Base-by-base conservation (phyloP, 1,140 invertebrate species). In the Drosophila baimaii region DNA sequence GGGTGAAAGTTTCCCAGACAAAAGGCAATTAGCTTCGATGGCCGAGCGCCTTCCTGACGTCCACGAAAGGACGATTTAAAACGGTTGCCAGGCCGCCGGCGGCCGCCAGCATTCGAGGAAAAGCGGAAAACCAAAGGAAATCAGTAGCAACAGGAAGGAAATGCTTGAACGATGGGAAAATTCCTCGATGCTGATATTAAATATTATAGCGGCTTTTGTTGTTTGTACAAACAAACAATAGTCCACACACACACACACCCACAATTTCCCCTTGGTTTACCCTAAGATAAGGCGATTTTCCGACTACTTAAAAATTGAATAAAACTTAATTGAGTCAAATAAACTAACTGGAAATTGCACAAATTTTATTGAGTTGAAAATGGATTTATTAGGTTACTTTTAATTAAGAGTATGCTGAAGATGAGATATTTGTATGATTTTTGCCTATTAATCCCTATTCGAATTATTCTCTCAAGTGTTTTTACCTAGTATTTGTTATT, bases 101-200 rank as follows among this genome's bases (percentile, higher is more conserved):
- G 57, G 35, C n/a, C 39, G 17, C 46, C 23, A 44, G 31, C 1
- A 10, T 35, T 19, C 35, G 17, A 37, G 52, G 27, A 59, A 39
- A 31, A 35, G 27, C 27, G 47, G 29, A 61, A 57, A 66, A 69
- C 66, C 44, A 56, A 73, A 54, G 76, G 65, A 70, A 54, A 79
- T 86, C 83, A 69, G 64, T 59, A 35, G 44, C 62, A 85, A 70
- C 66, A 55, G 83, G 82, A 86, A 88, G 83, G 82, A 86, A 86
- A 70, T 70, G 71, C 79, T 79, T 86, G 70, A 88, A 63, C 79
- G 46, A 79, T 83, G 58, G 70, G 55, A 79, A 88, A 79, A 76
- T 80, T 80, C 63, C 79, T 61, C 75, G 33, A 58, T 68, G 58
- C 43, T 62, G 41, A 66, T 79, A 79, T 66, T 63, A 74, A 62